These are phyloP conservation scores for Echiichthys vipera DNA, from an alignment of 2,797 vertebrate genomes.

Conservation along the genomic window DNA sequence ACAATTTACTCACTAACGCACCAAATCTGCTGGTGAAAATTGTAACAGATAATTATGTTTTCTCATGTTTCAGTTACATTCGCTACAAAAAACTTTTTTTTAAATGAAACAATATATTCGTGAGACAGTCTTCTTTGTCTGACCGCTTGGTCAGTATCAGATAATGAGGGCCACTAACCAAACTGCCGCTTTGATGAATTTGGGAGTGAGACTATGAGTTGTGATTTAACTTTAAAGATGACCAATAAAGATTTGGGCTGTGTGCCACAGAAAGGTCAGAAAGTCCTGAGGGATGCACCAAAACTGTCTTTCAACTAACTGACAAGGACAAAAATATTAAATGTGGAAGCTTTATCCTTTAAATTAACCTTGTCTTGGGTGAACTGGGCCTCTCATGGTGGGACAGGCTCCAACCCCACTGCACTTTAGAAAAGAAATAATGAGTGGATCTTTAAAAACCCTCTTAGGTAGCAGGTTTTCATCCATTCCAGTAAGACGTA, in stretches of 20 bases:
- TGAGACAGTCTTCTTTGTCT: too few relatives aligned
- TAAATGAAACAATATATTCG: neutral
- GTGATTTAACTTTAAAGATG: too few relatives aligned
- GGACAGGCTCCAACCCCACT: neutral
- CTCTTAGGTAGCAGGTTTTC: neutral
- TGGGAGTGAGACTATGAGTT: too few relatives aligned
- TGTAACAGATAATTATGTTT: neutral
- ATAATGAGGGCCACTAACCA: too few relatives aligned
- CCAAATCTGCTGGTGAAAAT: neutral
- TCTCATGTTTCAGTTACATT: neutral
- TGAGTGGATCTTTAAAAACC: neutral
- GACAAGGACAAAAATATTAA: neutral
- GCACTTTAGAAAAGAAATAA: conserved; percentile 1
- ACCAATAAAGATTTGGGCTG: too few relatives aligned
- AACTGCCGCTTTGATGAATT: too few relatives aligned
- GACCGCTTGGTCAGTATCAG: too few relatives aligned
- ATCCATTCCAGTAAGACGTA: neutral
- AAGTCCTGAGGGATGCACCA: neutral
- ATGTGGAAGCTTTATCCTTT: neutral
- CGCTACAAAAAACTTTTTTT: neutral
- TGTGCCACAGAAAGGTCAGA: too few relatives aligned
- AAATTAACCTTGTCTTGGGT: neutral
- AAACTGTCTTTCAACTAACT: neutral
- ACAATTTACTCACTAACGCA: neutral
- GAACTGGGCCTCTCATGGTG: neutral